Evolutionary conservation across 2,113 vertebrate genomes (phyloP), one percentile per base, ranked within the genome.

Genomic region (Gobio gobio): DNA sequence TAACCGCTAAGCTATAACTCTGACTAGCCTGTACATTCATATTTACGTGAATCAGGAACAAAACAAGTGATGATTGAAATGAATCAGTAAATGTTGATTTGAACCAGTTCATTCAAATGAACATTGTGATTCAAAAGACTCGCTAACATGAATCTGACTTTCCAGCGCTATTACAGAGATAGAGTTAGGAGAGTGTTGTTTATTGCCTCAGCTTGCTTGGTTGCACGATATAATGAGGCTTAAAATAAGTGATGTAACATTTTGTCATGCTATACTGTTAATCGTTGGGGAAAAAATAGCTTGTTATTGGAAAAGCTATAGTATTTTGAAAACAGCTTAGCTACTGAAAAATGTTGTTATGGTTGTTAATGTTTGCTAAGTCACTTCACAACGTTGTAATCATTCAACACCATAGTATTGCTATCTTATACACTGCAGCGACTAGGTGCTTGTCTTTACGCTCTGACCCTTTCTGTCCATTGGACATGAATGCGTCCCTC

Each of bases 131-230:
- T n/a, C 9, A 72, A 72, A 45, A 59, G 7, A 22, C 9, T 8
- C 3, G 4, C 68, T 45, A 10, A 40, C 20, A 72, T 43, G 0
- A 72, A 72, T 43, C 36, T 0, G 18, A n/a, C 22, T 43, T 72
- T 72, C 9, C 5, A n/a, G 36, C 4, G 18, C 36, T 72, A 36
- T n/a, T 40, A 7, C 40, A 40, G 40, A 36, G 36, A 36, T 36
- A 36, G 33, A 22, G 8, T 1, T 1, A 4, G 66, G 33, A 47
- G 22, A 16, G n/a, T 49, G 72, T 47, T 73, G 70, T 74, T 74
- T 72, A 72, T 43, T 72, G 68, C 68, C 10, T 72, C 43, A 74
- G 72, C 43, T 74, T 74, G 72, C 72, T 49, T 73, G 40, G 70
- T 73, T 73, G 20, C 70, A 24, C 43, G 22, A 49, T 24, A 24